Conservation (phyloP, 2,797 vertebrate genomes). For the Alcedo atthis region DNA sequence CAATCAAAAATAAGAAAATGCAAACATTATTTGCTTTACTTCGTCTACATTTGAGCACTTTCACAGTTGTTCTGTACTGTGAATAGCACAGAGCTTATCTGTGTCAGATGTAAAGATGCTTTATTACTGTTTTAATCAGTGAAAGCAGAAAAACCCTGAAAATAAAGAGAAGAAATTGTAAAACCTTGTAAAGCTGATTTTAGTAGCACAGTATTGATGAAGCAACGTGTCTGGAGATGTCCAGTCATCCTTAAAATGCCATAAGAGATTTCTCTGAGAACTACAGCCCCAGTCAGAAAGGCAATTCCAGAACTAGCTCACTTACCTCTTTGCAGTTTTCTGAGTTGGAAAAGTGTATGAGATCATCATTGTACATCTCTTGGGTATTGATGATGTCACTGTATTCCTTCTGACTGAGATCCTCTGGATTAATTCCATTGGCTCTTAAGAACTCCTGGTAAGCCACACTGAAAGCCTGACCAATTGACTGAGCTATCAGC, state of each 20-base stretch:
- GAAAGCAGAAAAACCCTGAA: neutral
- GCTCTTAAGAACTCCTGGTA: slow-evolving; percentile 98
- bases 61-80: neutral
- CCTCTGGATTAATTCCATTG: slow-evolving; percentile 98
- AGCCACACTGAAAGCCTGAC: slow-evolving; percentile 98
- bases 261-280: neutral
- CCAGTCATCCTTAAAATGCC: neutral
- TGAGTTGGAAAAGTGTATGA: slow-evolving; percentile 99
- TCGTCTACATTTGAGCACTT: neutral
- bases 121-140: neutral
- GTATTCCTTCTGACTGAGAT: slow-evolving; percentile 99
- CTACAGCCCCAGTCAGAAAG: neutral
- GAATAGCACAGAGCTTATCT: neutral
- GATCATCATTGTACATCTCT: slow-evolving; percentile 99
- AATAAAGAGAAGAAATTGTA: neutral
- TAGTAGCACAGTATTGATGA: neutral
- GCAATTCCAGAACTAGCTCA: slow-evolving; percentile 55
- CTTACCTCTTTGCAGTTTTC: slow-evolving; percentile 99
- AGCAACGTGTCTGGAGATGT: neutral
- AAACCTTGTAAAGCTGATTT: neutral
- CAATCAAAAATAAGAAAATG: neutral
- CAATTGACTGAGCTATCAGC: slow-evolving; percentile 98
- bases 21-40: neutral
- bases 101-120: neutral
- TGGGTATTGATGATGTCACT: slow-evolving; percentile 99